Evolutionary conservation across 1,140 invertebrate species (phyloP).

Genomic region (Cotesia vestalis): DNA sequence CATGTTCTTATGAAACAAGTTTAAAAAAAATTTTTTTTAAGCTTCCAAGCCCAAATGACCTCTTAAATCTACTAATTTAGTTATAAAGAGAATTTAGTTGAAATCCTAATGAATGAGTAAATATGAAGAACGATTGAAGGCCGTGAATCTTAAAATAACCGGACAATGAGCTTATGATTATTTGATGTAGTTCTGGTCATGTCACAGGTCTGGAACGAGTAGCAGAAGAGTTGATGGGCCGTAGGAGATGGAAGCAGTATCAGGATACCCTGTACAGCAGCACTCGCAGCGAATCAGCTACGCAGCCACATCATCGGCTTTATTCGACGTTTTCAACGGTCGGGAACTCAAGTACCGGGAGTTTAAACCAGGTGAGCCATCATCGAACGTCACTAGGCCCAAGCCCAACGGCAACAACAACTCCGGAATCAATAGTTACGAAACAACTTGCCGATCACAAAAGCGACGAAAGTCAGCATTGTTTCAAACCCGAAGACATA

Average conservation of each 20-base stretch:
- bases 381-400: constrained; percentile 42
- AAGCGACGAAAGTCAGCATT: constrained; percentile 33
- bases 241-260: constrained; percentile 91
- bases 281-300: constrained; percentile 76
- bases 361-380: constrained; percentile 34
- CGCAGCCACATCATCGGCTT: constrained; percentile 70
- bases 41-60: too few relatives aligned
- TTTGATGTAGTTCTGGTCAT: constrained; percentile 59
- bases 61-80: too few relatives aligned
- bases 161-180: constrained; percentile 47
- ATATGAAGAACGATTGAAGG: not conserved
- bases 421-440: constrained; percentile 40
- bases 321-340: constrained; percentile 57
- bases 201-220: constrained; percentile 91
- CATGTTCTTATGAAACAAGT: too few relatives aligned
- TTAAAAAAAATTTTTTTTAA: too few relatives aligned
- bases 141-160: constrained; percentile 31
- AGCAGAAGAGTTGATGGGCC: constrained; percentile 94
- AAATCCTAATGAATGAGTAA: too few relatives aligned
- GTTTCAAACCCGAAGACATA: constrained; percentile 28
- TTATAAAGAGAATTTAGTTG: too few relatives aligned
- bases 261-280: constrained; percentile 80
- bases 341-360: constrained; percentile 39
- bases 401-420: constrained; percentile 42
- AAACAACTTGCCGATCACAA: constrained; percentile 44